Evolutionary conservation across 2,797 vertebrate species (phyloP).

Genomic region (Neosilurus hyrtlii): DNA sequence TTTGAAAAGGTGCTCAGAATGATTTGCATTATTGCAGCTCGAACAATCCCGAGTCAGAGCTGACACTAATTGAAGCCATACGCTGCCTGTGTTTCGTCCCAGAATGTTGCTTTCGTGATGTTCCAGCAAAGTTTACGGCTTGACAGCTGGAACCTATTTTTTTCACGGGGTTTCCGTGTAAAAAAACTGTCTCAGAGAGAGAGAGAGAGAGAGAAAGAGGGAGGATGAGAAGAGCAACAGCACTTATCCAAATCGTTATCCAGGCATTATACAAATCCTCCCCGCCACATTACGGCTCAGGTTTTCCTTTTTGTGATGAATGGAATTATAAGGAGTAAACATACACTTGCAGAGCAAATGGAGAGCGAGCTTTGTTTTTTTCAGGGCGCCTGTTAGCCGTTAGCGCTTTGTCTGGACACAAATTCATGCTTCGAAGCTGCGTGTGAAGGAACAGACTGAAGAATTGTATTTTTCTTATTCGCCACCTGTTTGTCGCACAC

Average conservation of each 20-base stretch:
- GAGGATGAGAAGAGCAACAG: conserved; percentile 55
- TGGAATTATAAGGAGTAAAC: conserved; percentile 52
- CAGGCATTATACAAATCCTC: conserved; percentile 50
- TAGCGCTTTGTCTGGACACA: not conserved
- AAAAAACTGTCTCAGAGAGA: conserved; percentile 45
- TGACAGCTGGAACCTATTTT: conserved; percentile 74
- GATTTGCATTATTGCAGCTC: conserved; percentile 61
- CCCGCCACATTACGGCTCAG: conserved; percentile 53
- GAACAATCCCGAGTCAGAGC: conserved; percentile 69
- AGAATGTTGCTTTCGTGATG: conserved; percentile 65
- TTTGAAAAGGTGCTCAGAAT: conserved; percentile 48
- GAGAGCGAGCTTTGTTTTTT: conserved; percentile 28
- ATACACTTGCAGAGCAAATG: conserved; percentile 37
- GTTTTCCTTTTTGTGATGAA: conserved; percentile 49
- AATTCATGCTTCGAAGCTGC: not conserved
- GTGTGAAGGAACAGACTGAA: conserved; percentile 1
- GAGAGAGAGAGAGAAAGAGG: conserved; percentile 33
- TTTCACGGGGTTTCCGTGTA: conserved; percentile 54
- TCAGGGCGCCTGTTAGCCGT: not conserved
- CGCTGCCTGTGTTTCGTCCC: conserved; percentile 58
- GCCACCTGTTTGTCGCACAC: not conserved
- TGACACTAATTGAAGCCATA: conserved; percentile 74
- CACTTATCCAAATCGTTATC: conserved; percentile 41
- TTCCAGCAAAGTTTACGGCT: conserved; percentile 70
- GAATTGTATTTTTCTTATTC: not conserved